Evolutionary conservation across 2,888 invertebrate genomes (phyloP).

Genomic region (Orchesella flavescens): DNA sequence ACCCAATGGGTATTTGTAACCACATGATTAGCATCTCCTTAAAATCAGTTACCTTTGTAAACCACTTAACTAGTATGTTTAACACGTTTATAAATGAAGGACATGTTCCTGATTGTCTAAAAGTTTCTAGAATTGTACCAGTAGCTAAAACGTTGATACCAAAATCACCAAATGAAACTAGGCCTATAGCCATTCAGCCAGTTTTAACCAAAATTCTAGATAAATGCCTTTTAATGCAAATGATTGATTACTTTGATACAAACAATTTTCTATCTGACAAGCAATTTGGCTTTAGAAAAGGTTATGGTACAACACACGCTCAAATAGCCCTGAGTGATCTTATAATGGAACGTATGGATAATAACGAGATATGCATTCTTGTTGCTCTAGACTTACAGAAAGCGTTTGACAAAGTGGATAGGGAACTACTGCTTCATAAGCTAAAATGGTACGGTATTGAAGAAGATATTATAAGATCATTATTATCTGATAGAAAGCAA

Average conservation of each 20-base stretch:
- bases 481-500: constrained; percentile 30
- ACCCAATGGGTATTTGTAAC: constrained; percentile 13
- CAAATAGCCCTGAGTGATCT: constrained; percentile 40
- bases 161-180: constrained; percentile 3
- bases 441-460: constrained; percentile 55
- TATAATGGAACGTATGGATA: constrained; percentile 23
- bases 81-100: neutral
- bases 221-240: too few relatives aligned
- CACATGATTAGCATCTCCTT: neutral
- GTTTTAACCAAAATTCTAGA: constrained; percentile 40
- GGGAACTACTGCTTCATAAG: constrained; percentile 34
- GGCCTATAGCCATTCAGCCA: constrained; percentile 44
- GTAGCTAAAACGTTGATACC: constrained; percentile 30
- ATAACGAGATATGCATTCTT: constrained; percentile 39
- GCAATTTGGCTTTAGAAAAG: constrained; percentile 53
- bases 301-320: constrained; percentile 12
- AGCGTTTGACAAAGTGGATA: constrained; percentile 48
- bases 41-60: neutral
- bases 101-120: constrained; percentile 16
- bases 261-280: constrained; percentile 21
- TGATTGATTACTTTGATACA: neutral
- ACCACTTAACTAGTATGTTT: neutral
- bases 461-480: constrained; percentile 27
- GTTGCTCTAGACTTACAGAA: constrained; percentile 47
- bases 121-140: constrained; percentile 18